Base-by-base conservation (phyloP, 2,113 vertebrate genomes). In the Solea senegalensis region DNA sequence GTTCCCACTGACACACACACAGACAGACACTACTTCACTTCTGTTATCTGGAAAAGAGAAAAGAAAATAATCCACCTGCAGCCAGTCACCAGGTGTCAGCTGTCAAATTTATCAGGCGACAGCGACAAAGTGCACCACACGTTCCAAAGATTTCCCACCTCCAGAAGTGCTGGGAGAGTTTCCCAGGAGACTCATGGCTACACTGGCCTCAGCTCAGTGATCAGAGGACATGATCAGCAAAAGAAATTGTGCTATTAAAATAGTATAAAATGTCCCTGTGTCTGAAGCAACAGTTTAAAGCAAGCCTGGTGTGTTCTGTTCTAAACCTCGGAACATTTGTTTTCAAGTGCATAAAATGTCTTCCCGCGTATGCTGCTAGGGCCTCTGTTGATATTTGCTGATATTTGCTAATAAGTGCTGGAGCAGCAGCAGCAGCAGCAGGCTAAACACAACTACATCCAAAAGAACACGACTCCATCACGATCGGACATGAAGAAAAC, bases 1-100 rank as follows among this genome's bases (percentile, higher is more conserved):
- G 71, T 65, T 13, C 74, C 63, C 63, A 56, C 60, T 52, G 50
- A 9, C 45, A 48, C 43, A 44, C 43, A 66, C 54, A 65, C 61
- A 57, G 0, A 28, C 0, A 61, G 39, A 62, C 2, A 7, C 11
- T 6, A 41, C 48, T 60, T 40, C 60, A 73, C 40, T 55, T 43
- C 13, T 39, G 26, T 45, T 65, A 40, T 8, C 55, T 49, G 40
- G 3, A 54, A 58, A 13, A 13, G 21, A 21, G 21, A 21, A 21
- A 21, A 21, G 21, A 11, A 11, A 48, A 14, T 13, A 48, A 57
- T 56, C 49, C 34, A 46, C 55, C 45, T 27, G 14, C 4, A 45
- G 48, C 46, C 48, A 58, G 28, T 65, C 28, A 39, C 41, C 43
- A 9, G 14, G 59, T 16, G 3, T 40, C 9, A 44, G 44, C 44